Base-by-base conservation (phyloP, 2,797 vertebrate genomes). In the Podarcis siculus region DNA sequence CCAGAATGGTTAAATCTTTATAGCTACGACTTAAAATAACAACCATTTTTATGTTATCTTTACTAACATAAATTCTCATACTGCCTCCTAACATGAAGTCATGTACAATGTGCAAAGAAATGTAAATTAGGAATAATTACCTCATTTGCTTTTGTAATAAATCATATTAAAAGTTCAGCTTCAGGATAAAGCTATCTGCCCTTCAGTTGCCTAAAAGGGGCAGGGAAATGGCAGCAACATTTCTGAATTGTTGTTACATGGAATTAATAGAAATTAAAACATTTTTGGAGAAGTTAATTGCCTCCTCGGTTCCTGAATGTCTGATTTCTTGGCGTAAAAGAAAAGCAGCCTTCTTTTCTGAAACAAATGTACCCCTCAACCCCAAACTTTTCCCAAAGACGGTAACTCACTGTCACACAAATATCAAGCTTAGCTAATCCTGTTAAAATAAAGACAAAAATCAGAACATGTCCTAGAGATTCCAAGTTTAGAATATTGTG, bases 401-500 rank as follows among this genome's bases (percentile, higher is more conserved):
- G 27, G 25, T 66, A 89, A 87, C 6, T 71, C 30, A 87, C 90
- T 79, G n/a, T 89, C 83, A 88, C 61, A 61, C 88, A 93, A 45
- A 89, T 15, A 90, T 81, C 75, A 86, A 91, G 55, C 19, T 86
- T 79, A 92, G 64, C 39, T 91, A 83, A 89, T 89, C 77, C 83
- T 93, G 77, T 87, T 87, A 85, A 95, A 95, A 90, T 17, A 91
- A 39, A 80, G 61, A 49, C 2, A 94, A 90, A 94, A 95, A 92
- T 4, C 32, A 55, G 73, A 55, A 82, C 27, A 9, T 83, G 55
- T 92, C 94, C 89, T 83, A 61, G 94, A 79, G 83, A 90, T 83
- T 92, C 87, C 21, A 37, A 84, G 82, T 88, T 94, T 35, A 91
- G 30, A 82, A 87, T 85, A 76, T 73, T 86, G 58, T 90, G 83